Conservation (phyloP, 2,113 vertebrate genomes). For the Sigmodon hispidus region DNA sequence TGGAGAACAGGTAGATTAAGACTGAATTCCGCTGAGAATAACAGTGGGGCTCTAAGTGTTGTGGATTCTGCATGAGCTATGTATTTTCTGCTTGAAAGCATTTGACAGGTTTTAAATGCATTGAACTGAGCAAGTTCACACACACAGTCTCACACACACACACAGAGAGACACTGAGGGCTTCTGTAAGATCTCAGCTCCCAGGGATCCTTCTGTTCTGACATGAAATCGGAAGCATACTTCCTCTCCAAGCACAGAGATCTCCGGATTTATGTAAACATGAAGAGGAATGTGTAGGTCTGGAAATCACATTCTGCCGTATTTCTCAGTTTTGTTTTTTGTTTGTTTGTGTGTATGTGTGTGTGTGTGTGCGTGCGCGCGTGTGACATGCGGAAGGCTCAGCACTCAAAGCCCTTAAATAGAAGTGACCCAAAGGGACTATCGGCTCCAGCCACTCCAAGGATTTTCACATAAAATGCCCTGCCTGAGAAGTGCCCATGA, state of each 20-base stretch:
- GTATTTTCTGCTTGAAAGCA: constrained; percentile 58
- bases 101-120: constrained; percentile 57
- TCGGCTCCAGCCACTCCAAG: neutral
- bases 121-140: constrained; percentile 38
- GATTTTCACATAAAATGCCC: neutral
- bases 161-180: neutral
- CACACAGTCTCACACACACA: neutral
- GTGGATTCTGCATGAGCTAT: constrained; percentile 14
- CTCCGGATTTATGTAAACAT: constrained; percentile 48
- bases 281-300: constrained; percentile 10
- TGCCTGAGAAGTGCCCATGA: neutral
- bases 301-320: neutral
- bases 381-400: constrained; percentile 22
- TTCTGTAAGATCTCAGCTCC: constrained; percentile 9
- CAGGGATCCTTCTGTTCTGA: constrained; percentile 40
- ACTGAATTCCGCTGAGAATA: constrained; percentile 8
- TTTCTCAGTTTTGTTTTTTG: constrained; percentile 8
- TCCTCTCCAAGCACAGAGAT: constrained; percentile 32
- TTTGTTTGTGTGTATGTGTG: neutral
- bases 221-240: constrained; percentile 38
- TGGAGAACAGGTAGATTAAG: neutral
- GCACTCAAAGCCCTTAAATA: neutral
- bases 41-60: neutral
- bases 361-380: no score
- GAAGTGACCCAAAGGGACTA: neutral